Evolutionary conservation across 2,888 invertebrate genomes (phyloP).

Genomic region (Meloe dianella): DNA sequence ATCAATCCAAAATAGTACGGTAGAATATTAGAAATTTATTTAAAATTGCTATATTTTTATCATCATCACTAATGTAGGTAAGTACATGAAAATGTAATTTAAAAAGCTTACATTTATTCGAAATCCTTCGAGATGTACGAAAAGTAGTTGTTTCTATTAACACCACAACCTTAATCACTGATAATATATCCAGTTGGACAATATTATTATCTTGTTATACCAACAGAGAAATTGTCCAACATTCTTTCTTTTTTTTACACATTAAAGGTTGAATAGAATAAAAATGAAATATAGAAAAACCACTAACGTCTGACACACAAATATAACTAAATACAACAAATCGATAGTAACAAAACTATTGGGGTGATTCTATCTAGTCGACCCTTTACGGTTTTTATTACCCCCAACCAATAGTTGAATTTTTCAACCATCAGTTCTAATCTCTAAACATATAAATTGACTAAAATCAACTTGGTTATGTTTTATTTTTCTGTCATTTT

Average conservation of each 20-base stretch:
- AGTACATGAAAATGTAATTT: background rate
- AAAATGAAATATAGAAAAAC: background rate
- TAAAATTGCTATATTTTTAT: too few species aligned
- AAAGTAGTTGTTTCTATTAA: background rate
- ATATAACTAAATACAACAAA: background rate
- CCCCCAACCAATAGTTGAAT: background rate
- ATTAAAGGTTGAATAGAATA: background rate
- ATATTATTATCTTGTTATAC: background rate
- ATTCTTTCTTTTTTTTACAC: background rate
- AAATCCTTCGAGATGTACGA: background rate
- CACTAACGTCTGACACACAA: background rate
- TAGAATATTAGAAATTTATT: background rate
- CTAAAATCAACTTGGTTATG: too few species aligned
- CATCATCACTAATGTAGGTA: background rate
- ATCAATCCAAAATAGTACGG: background rate
- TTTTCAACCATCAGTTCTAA: background rate
- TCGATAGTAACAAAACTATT: background rate
- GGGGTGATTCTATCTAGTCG: background rate
- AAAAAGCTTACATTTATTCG: background rate
- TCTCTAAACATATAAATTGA: background rate
- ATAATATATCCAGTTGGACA: background rate
- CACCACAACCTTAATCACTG: constrained; percentile 2
- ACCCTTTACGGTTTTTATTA: constrained; percentile 3
- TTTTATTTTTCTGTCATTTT: too few species aligned
- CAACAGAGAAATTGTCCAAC: background rate